Base-by-base conservation (phyloP, 2,888 invertebrate species). In the Phyllotreta cruciferae region DNA sequence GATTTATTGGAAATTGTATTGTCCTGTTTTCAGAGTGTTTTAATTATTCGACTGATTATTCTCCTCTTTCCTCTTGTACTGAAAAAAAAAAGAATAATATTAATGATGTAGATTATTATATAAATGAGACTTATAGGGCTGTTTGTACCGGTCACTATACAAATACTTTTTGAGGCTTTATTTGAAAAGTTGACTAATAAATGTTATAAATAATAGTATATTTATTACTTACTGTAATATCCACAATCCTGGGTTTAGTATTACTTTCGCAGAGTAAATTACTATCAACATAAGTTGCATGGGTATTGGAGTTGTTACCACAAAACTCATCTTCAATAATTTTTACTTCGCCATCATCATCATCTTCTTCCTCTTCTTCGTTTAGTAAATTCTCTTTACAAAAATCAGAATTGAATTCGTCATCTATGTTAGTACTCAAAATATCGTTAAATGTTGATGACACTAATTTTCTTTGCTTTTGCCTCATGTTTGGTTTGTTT, bases 401-500 rank as follows among this genome's bases (percentile, higher is more conserved):
- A 24, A 24, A 24, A 24, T 24, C 50, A 58, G 11, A 35, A 41
- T 35, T 35, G 4, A 42, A 35, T 24, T 13, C 42, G n/a, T 3
- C 24, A 24, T 14, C 24, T 10, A 8, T 45, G 6, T 57, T 50
- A 3, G n/a, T 13, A 11, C 49, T 49, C 34, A 60, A 60, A 37
- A 60, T 52, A 53, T 60, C 60, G 11, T 60, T 60, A 37, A 60
- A 60, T 4, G 60, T 60, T 3, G 60, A 52, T 24, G 60, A 60
- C n/a, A 60, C 37, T 6, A 60, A 52, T 47, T 60, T 60, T 14
- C 42, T 60, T 9, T 60, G 44, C 34, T 60, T 60, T 34, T 53
- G 35, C 37, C 35, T 60, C 5, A 44, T 37, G 13, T 11, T 39
- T 1, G 44, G 53, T 44, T 36, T n/a, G 10, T 36, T 60, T 38